A percentile compares a stretch with the other conserved stretches of the same genome.
phyloP scores from a whole-genome alignment of 2,797 vertebrate genomes.

The Florisuga fusca region DNA sequence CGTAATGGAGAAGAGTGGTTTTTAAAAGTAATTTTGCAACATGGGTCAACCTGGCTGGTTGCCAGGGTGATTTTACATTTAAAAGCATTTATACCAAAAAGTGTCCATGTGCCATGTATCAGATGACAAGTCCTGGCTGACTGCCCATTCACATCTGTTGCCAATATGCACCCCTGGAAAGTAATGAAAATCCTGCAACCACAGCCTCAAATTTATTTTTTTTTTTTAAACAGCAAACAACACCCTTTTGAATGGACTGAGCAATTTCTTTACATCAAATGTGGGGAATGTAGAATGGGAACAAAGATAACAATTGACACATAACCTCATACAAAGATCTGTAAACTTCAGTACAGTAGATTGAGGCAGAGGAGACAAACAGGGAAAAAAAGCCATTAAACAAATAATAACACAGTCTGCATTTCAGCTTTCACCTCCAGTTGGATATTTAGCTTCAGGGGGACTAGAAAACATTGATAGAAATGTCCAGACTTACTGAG shows the following conservation, averaged over 20 bases:
- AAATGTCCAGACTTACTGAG: background rate
- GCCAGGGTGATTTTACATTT: constrained; percentile 5
- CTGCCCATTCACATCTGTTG: constrained; percentile 52
- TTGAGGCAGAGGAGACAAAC: background rate
- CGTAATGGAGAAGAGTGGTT: background rate
- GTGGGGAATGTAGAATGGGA: background rate
- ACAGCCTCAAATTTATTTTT: background rate
- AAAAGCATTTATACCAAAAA: constrained; percentile 30
- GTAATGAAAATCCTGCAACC: constrained; percentile 36
- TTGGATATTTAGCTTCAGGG: background rate
- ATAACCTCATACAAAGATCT: background rate
- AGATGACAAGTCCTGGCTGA: background rate
- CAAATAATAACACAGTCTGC: background rate
- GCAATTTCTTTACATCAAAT: background rate
- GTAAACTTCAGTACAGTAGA: background rate
- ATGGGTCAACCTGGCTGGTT: background rate
- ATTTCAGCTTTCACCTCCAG: background rate
- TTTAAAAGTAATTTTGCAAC: background rate
- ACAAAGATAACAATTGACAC: background rate
- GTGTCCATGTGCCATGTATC: background rate
- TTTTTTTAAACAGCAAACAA: constrained; percentile 24
- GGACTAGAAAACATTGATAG: background rate
- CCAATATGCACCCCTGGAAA: background rate
- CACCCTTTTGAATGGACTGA: constrained; percentile 26
- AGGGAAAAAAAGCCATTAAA: background rate